Percentiles rank a stretch among this genome's conserved stretches.
Evolutionary conservation across 2,797 vertebrate species (phyloP).

Genomic region (Chaenodraco wilsoni): DNA sequence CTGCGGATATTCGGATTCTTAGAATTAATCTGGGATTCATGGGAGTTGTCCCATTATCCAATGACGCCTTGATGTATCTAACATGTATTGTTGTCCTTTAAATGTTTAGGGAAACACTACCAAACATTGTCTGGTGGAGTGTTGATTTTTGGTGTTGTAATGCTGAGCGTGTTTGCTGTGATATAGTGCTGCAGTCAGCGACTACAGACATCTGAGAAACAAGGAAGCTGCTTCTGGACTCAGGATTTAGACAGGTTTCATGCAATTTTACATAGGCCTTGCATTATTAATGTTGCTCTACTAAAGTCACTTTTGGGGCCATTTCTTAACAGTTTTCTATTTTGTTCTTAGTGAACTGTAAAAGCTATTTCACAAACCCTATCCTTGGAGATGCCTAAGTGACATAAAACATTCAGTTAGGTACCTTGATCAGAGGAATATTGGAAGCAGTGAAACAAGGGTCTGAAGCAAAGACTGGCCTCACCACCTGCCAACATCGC

Average conservation of each 20-base stretch:
- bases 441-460: not conserved
- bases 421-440: constrained; percentile 4
- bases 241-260: constrained; percentile 45
- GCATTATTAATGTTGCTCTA: constrained; percentile 49
- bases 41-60: not conserved
- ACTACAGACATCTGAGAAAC: constrained; percentile 41
- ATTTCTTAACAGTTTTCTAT: constrained; percentile 46
- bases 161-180: constrained; percentile 35
- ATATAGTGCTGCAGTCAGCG: constrained; percentile 52
- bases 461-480: constrained; percentile 8
- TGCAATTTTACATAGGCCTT: constrained; percentile 52
- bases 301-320: constrained; percentile 23
- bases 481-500: not conserved
- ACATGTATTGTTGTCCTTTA: not conserved
- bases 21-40: constrained; percentile 4
- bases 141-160: constrained; percentile 32
- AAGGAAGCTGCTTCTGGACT: constrained; percentile 37
- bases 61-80: constrained; percentile 12
- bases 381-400: constrained; percentile 3
- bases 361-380: constrained; percentile 6
- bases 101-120: constrained; percentile 4
- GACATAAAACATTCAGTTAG: constrained; percentile 2
- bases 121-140: not conserved
- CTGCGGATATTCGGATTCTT: constrained; percentile 8
- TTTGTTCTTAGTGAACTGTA: constrained; percentile 21